These are phyloP conservation scores for Cettia cetti DNA, from an alignment of 2,113 vertebrate genomes.

Conservation along the genomic window DNA sequence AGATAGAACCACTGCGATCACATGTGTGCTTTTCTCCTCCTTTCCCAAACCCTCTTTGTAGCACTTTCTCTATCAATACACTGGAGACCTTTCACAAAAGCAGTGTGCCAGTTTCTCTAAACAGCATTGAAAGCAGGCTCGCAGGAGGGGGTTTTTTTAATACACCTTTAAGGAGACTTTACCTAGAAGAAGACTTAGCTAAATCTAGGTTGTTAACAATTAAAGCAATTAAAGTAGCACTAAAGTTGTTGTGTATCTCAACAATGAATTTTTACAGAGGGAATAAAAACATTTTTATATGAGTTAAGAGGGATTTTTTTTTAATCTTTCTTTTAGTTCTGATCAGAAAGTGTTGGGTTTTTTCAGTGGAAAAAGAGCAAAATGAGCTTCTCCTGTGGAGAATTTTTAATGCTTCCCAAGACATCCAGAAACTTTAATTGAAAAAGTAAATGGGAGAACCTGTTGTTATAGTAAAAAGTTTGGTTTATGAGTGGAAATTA, in stretches of 20 bases:
- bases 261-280: neutral
- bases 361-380: neutral
- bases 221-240: slow-evolving; percentile 32
- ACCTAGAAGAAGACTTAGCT: neutral
- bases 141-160: neutral
- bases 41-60: neutral
- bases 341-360: neutral
- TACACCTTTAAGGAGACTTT: slow-evolving; percentile 1
- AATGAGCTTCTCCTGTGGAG: neutral
- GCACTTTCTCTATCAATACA: neutral
- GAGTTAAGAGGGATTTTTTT: neutral
- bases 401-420: neutral
- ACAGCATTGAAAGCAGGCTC: slow-evolving; percentile 17
- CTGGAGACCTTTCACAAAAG: slow-evolving; percentile 13
- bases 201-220: slow-evolving; percentile 46
- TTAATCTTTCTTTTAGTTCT: neutral
- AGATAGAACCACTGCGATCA: neutral
- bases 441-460: neutral
- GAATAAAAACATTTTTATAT: slow-evolving; percentile 1
- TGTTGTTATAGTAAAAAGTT: neutral
- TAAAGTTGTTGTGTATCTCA: slow-evolving; percentile 24
- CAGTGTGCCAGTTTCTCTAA: neutral
- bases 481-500: neutral
- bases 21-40: neutral
- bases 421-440: neutral